Percentiles rank a stretch among this genome's conserved stretches.
phyloP scores from a whole-genome alignment of 2,888 invertebrate species.

The Tanypteryx hageni region DNA sequence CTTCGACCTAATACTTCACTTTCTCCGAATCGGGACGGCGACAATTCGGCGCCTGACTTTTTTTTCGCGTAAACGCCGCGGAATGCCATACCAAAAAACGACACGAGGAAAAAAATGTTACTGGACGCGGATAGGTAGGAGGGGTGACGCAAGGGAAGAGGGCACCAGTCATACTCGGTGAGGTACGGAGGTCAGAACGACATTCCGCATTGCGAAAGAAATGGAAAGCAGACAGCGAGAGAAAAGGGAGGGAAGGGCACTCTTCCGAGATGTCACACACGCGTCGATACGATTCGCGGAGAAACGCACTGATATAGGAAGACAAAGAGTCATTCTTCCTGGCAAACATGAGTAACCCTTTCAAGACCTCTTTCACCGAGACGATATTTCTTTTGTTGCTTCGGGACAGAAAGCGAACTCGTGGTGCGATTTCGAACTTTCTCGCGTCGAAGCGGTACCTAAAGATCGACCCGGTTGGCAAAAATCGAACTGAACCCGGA shows the following conservation, averaged over 20 bases:
- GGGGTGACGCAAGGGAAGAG: neutral
- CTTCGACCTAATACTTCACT: too few species aligned
- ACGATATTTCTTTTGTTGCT: neutral
- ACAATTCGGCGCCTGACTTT: too few species aligned
- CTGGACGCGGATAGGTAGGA: neutral
- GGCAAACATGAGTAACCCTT: neutral
- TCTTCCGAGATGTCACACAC: neutral
- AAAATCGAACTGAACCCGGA: too few species aligned
- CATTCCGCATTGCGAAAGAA: neutral
- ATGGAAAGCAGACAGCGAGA: neutral
- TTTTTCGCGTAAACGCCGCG: neutral
- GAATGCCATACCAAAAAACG: neutral
- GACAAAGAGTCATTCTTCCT: neutral
- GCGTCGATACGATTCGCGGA: neutral
- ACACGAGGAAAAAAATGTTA: neutral
- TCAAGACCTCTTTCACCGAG: neutral
- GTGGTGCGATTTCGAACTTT: neutral
- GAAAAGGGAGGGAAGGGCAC: neutral
- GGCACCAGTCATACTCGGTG: neutral
- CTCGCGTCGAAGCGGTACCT: neutral
- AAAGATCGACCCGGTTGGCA: neutral
- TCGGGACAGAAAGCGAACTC: neutral
- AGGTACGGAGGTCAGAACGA: neutral
- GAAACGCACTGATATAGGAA: neutral
- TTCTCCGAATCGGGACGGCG: too few species aligned